Base-by-base conservation (phyloP, 2,113 vertebrate genomes). In the Bujurquina vittata region DNA sequence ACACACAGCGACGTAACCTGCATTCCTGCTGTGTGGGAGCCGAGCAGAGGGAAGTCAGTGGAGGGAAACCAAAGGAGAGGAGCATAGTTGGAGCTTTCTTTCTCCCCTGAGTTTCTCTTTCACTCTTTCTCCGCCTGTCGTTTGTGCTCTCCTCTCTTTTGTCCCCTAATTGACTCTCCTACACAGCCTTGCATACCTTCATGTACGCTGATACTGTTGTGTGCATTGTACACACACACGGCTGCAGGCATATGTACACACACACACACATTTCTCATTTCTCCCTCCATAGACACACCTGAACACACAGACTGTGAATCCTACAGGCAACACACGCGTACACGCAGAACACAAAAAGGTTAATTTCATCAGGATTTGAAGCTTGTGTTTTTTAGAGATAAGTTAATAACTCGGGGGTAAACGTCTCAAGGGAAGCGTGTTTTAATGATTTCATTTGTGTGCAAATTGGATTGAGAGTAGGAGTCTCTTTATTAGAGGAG, bases 381-480 rank as follows among this genome's bases (percentile, higher is more conserved):
- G 88, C 85, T 80, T 74, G 79, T 95, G 92, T 91, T 94, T 92
- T 92, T 86, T 81, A 77, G 87, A 93, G 94, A 95, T 95, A 95
- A 94, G 93, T 94, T 93, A 91, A 92, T 94, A 94, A 93, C 94
- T 89, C 29, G 57, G 80, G 93, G 94, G 88, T 88, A 90, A 92
- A 86, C 22, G 78, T 92, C 91, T 92, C 92, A 26, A 49, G 94
- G 94, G 94, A 93, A 65, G 75, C 20, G 2, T 80, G 81, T 92
- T 92, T 94, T 95, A 95, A 95, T 94, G 94, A 94, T 95, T 95
- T 95, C 87, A 96, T 96, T 95, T 95, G 95, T 95, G 95, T 96
- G 95, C 95, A 96, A 96, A 96, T 96, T 95, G 91, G 95, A 94
- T 95, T 80, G 87, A 92, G 81, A 92, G 91, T 77, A 43, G 85